Base-by-base conservation (phyloP, 2,888 invertebrate genomes). In the Bruchidius siliquastri region DNA sequence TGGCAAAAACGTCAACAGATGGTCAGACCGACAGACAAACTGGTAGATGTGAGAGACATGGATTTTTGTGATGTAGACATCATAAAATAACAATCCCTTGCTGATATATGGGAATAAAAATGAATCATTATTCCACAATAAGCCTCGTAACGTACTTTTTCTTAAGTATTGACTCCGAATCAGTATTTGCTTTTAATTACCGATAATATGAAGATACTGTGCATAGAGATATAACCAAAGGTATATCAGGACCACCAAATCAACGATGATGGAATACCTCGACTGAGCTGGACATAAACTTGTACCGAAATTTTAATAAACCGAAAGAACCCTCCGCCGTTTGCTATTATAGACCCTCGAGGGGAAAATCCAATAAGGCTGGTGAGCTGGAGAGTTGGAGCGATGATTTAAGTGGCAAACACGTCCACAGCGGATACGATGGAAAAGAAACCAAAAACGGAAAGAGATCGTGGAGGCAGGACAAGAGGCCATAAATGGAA, bases 371-470 rank as follows among this genome's bases (percentile, higher is more conserved):
- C 49, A 49, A 49, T 49, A 49, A 49, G 49, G 49, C 49, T 49
- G 49, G 49, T 13, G 49, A 49, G 49, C 49, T 49, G 49, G 49
- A 49, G 49, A 49, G 49, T 72, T 71, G 26, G 13, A 49, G 49
- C 76, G 75, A 77, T 77, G 78, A 77, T 78, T 78, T 74, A 77
- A 75, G 73, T 75, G 74, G 74, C 74, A 77, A 75, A 79, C 82
- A 81, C 81, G 82, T 81, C 77, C 79, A 73, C 74, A 75, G 49
- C 49, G 49, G 49, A 49, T 13, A 1, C 49, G 49, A 49, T 49
- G 49, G 49, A 49, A 49, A 49, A 49, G 8, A 49, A 49, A 49
- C 49, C 49, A 49, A 49, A 49, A 49, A 49, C 49, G 10, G 49
- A 49, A 49, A 13, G 49, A 49, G 49, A 49, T 49, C 49, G 49